phyloP scores from a whole-genome alignment of 2,888 invertebrate genomes.

The Ophion ellenae region DNA sequence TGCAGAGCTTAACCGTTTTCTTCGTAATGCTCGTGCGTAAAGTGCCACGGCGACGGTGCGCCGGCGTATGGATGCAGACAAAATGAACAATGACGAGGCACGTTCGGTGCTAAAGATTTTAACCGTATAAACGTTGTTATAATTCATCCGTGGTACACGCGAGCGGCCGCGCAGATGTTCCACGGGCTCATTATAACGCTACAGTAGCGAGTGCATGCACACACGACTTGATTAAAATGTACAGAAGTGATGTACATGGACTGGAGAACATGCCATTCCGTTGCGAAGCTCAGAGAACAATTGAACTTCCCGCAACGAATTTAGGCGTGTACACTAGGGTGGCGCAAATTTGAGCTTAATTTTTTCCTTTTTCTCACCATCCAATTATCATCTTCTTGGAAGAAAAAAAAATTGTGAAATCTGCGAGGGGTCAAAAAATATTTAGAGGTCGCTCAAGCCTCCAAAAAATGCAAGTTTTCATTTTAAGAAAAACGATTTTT shows the following conservation, averaged over 20 bases:
- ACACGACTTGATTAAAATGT: conserved; percentile 32
- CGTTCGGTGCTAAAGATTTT: conserved; percentile 62
- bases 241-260: conserved; percentile 41
- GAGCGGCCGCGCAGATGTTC: conserved; percentile 55
- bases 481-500: too few relatives aligned
- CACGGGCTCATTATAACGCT: conserved; percentile 43
- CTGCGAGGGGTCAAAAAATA: too few relatives aligned
- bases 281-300: not conserved
- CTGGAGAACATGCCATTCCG: not conserved
- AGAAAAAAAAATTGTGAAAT: too few relatives aligned
- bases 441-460: too few relatives aligned
- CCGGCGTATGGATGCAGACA: conserved; percentile 36
- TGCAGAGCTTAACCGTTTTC: conserved; percentile 42
- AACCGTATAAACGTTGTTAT: conserved; percentile 48
- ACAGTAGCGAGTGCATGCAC: conserved; percentile 39
- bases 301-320: not conserved
- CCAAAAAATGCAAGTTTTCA: too few relatives aligned
- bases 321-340: not conserved
- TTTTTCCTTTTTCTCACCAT: too few relatives aligned
- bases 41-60: conserved; percentile 23
- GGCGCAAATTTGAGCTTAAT: too few relatives aligned
- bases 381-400: too few relatives aligned
- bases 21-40: conserved; percentile 45
- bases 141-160: conserved; percentile 47
- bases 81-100: conserved; percentile 69